Base-by-base conservation (phyloP, 2,888 invertebrate species). In the Argyra leucocephala region DNA sequence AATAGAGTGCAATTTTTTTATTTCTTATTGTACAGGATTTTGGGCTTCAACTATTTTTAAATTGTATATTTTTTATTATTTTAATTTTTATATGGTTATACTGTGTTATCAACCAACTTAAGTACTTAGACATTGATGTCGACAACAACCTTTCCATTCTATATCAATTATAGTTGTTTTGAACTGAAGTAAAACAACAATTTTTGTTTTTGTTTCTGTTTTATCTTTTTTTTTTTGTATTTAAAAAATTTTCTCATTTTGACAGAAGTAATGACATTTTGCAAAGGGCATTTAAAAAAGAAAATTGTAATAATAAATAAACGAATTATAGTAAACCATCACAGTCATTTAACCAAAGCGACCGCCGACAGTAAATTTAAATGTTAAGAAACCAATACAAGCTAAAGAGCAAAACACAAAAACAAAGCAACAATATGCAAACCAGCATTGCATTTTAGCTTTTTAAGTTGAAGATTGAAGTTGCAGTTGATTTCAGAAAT, bases 351-450 rank as follows among this genome's bases (percentile, higher is more conserved):
- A 48, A 48, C 48, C 18, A 48, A 48, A 48, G 48, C 18, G 48
- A 48, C 48, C 48, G 48, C 48, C 48, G 48, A 48, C 48, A 48
- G 48, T 48, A 15, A 48, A 48, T 48, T 48, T 48, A 48, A 48
- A 48, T 48, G 48, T 48, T 48, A 15, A 48, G 48, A 48, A 31
- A 12, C 7, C 12, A 31, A 31, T 10, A 31, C 31, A 7, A 31
- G 12, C 12, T 31, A 26, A 26, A 6, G 7, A 26, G 4, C 9
- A 31, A 7, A 31, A 31, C 3, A 31, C n/a, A 31, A 31, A 31
- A 31, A 31, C 26, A 31, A 31, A n/a, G n/a, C n/a, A n/a, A n/a
- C n/a, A n/a, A n/a, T n/a, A n/a, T n/a, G n/a, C n/a, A n/a, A n/a
- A n/a, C n/a, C n/a, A n/a, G n/a, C n/a, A 31, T 31, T 31, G 31